Evolutionary conservation across 1,140 invertebrate species (phyloP).

Genomic region (Coenobita brevimanus): DNA sequence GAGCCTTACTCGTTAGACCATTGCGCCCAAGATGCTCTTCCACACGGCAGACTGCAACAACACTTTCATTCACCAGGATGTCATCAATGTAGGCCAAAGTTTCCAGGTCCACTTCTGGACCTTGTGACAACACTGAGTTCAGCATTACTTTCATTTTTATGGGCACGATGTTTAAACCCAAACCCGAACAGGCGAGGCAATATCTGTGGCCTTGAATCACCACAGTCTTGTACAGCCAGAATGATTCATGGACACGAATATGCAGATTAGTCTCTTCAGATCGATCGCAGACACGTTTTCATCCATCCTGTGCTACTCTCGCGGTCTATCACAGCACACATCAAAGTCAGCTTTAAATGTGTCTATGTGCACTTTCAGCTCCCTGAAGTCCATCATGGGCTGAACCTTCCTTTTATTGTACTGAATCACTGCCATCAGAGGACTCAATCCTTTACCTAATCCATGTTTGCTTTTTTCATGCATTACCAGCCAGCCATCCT

Average conservation of each 20-base stretch:
- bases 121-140: background rate
- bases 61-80: conserved; percentile 29
- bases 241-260: background rate
- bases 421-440: background rate
- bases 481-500: background rate
- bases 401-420: background rate
- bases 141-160: conserved; percentile 15
- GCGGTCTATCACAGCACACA: background rate
- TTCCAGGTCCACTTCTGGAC: background rate
- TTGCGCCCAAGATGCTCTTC: background rate
- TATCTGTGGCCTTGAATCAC: conserved; percentile 11
- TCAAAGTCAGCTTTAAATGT: background rate
- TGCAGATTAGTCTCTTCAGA: no score
- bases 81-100: conserved; percentile 18
- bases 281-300: conserved; percentile 8
- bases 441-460: background rate
- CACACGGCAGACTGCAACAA: background rate
- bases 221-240: conserved; percentile 6
- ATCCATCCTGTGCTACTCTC: conserved; percentile 12
- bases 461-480: background rate
- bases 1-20: background rate
- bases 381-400: background rate
- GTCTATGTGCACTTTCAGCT: no score
- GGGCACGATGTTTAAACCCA: background rate
- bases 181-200: conserved; percentile 1